A percentile compares a stretch with the other conserved stretches of the same genome.
Conservation (phyloP, 2,888 invertebrate genomes). For the Drosophila phalerata region DNA sequence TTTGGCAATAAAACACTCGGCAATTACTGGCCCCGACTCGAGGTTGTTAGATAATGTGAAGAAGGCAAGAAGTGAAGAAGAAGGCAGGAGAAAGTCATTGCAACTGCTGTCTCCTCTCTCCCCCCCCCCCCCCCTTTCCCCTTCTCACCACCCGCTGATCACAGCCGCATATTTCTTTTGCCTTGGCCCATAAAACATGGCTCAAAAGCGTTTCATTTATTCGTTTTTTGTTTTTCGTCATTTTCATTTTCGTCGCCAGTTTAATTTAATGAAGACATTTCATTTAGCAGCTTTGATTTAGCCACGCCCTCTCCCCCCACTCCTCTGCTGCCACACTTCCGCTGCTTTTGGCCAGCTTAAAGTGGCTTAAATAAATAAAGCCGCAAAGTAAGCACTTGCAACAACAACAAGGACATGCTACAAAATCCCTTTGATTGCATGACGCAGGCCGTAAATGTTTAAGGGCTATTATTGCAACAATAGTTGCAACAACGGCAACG, state of each 20-base stretch:
- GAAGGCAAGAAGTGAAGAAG: not conserved
- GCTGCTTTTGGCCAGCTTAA: constrained; percentile 20
- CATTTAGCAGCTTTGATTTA: constrained; percentile 64
- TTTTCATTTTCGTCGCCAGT: constrained; percentile 67
- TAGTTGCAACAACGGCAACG: constrained; percentile 54
- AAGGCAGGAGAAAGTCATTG: constrained; percentile 3
- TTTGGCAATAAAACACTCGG: constrained; percentile 80
- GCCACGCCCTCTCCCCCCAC: constrained; percentile 12
- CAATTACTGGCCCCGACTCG: constrained; percentile 67
- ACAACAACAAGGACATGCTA: constrained; percentile 24
- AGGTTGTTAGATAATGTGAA: not conserved
- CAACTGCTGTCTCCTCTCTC: constrained; percentile 10
- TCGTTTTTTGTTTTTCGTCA: constrained; percentile 60
- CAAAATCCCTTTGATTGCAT: constrained; percentile 58
- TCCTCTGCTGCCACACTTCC: too few relatives aligned
- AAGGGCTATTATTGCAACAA: constrained; percentile 75
- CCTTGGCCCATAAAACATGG: constrained; percentile 64
- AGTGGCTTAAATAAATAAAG: constrained; percentile 32
- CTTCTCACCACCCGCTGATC: not conserved
- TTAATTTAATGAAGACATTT: constrained; percentile 78
- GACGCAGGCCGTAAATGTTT: constrained; percentile 56
- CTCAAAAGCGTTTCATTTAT: constrained; percentile 50
- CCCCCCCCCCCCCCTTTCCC: too few relatives aligned
- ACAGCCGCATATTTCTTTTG: constrained; percentile 55
- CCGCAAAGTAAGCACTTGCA: constrained; percentile 37